These are phyloP conservation scores for Caranx ignobilis DNA, from an alignment of 2,113 vertebrate genomes.

Conservation along the genomic window DNA sequence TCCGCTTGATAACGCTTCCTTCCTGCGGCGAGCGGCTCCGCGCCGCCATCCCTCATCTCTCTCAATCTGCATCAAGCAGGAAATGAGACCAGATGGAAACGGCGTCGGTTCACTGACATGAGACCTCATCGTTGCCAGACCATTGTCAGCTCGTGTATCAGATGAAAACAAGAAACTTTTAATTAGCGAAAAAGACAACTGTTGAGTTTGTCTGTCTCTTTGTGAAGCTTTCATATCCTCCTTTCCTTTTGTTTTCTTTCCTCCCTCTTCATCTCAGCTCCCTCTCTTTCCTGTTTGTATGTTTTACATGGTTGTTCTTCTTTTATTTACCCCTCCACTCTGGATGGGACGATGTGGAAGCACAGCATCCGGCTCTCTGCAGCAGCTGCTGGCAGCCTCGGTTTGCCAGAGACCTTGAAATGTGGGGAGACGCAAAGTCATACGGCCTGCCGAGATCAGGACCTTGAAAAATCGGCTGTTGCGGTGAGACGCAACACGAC, in stretches of 20 bases:
- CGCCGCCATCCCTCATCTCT: conserved; percentile 25
- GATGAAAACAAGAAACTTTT: conserved; percentile 48
- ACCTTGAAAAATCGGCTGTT: conserved; percentile 34
- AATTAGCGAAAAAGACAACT: conserved; percentile 18
- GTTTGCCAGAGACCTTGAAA: conserved; percentile 53
- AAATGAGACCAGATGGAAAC: conserved; percentile 69
- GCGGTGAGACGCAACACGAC: conserved; percentile 48
- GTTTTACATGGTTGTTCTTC: conserved; percentile 28
- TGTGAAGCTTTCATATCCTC: conserved; percentile 13
- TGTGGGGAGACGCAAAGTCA: conserved; percentile 48
- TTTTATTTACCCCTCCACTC: conserved; percentile 23
- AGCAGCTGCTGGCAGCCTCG: conserved; percentile 12
- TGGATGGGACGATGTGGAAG: conserved; percentile 30
- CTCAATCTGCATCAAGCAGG: conserved; percentile 57
- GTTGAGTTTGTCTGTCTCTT: not conserved
- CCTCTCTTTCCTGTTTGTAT: conserved; percentile 17
- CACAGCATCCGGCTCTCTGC: conserved; percentile 29
- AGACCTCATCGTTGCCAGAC: conserved; percentile 26
- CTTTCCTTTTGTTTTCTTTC: conserved; percentile 16
- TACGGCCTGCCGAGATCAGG: conserved; percentile 36
- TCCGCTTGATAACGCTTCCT: conserved; percentile 70
- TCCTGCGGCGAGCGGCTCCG: conserved; percentile 45
- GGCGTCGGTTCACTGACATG: conserved; percentile 29
- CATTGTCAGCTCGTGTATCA: conserved; percentile 12
- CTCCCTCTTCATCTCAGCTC: not conserved